Evolutionary conservation across 2,113 vertebrate species (phyloP).

Genomic region (Triplophysa tibetana): DNA sequence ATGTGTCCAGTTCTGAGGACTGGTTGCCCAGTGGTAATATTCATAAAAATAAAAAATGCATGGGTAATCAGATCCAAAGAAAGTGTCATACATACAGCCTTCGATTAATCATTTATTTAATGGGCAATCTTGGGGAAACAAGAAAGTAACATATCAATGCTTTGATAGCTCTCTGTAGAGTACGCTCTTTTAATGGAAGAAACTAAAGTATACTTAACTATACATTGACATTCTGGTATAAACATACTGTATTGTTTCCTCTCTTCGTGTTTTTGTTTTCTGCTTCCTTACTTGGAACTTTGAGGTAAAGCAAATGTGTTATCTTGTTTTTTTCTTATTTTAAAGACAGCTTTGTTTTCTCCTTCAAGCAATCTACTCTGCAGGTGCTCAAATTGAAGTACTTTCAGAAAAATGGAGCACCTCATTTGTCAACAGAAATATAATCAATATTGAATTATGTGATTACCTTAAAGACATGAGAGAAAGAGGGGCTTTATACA

Average conservation of each 20-base stretch:
- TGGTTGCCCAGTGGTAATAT: conserved; percentile 58
- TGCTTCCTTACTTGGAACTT: background rate
- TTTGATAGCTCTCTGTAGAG: background rate
- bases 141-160: conserved; percentile 9
- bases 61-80: conserved; percentile 72
- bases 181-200: background rate
- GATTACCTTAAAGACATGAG: conserved; percentile 65
- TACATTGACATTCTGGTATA: background rate
- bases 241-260: background rate
- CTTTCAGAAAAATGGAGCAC: conserved; percentile 47
- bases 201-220: background rate
- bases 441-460: conserved; percentile 72
- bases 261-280: conserved; percentile 21
- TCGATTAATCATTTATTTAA: conserved; percentile 72
- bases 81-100: conserved; percentile 58
- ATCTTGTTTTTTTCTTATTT: background rate
- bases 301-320: background rate
- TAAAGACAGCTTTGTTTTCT: background rate
- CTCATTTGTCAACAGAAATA: conserved; percentile 61
- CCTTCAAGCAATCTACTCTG: conserved; percentile 7
- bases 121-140: conserved; percentile 55
- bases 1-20: conserved; percentile 58
- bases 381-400: conserved; percentile 7
- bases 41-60: conserved; percentile 75
- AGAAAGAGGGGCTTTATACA: conserved; percentile 61